A percentile compares a stretch with the other conserved stretches of the same genome.
These are phyloP conservation scores for Protonemura montana DNA, from an alignment of 2,888 invertebrate species.

Conservation along the genomic window DNA sequence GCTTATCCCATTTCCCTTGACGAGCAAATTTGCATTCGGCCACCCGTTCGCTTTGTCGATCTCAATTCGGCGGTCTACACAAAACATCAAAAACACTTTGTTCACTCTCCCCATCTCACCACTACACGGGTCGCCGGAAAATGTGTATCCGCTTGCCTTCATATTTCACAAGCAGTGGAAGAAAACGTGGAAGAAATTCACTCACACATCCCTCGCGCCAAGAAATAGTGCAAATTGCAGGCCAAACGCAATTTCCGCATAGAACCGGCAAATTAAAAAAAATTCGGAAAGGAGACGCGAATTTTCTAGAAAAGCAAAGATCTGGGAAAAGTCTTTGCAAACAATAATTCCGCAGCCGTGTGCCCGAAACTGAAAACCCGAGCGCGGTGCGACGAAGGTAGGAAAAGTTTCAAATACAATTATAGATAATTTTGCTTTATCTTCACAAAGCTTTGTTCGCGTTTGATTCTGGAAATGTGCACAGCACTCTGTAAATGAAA, in stretches of 20 bases:
- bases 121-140: conserved; percentile 20
- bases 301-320: background rate
- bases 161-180: background rate
- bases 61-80: conserved; percentile 14
- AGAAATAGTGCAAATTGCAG: conserved; percentile 32
- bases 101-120: background rate
- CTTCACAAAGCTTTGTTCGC: conserved; percentile 25
- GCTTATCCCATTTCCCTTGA: conserved; percentile 12
- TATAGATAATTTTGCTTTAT: conserved; percentile 28
- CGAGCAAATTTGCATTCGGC: conserved; percentile 29
- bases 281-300: background rate
- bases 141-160: background rate
- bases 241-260: background rate
- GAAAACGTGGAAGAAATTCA: background rate
- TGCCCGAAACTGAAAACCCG: background rate
- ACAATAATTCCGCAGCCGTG: background rate
- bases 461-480: conserved; percentile 30
- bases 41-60: background rate
- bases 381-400: background rate
- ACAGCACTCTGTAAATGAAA: background rate
- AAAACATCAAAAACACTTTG: conserved; percentile 22
- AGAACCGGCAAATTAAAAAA: conserved; percentile 2
- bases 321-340: background rate
- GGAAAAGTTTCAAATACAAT: conserved; percentile 8
- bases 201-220: background rate